Conservation (phyloP, 92 coral and sea anemone genomes). For the Montipora capitata region DNA sequence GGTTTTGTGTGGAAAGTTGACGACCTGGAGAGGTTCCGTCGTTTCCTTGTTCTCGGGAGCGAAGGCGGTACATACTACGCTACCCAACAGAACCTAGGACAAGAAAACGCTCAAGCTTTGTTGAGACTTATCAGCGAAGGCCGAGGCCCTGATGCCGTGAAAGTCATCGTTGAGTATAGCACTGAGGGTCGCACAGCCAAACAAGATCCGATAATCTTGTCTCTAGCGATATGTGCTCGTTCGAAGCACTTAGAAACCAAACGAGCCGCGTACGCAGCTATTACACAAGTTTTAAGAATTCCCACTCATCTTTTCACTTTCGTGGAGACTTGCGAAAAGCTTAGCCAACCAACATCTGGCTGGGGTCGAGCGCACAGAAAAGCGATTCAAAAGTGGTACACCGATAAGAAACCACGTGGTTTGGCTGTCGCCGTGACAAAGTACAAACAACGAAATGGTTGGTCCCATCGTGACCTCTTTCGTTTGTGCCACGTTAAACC, state of each 20-base stretch:
- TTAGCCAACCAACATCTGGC: constrained; percentile 86
- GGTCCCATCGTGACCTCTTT: constrained; percentile 93
- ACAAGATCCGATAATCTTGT: constrained; percentile 88
- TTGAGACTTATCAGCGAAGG: constrained; percentile 81
- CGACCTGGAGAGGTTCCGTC: constrained; percentile 83
- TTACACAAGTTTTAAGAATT: constrained; percentile 83
- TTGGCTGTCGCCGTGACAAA: constrained; percentile 90
- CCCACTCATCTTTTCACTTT: constrained; percentile 94
- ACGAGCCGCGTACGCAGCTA: constrained; percentile 83
- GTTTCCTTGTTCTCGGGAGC: constrained; percentile 93
- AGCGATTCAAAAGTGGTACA: constrained; percentile 98
- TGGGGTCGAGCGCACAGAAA: constrained; percentile 99
- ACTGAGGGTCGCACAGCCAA: constrained; percentile 93
- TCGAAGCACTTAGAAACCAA: constrained; percentile 80
- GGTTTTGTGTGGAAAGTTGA: constrained; percentile 90
- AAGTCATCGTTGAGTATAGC: constrained; percentile 81
- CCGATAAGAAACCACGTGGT: constrained; percentile 74
- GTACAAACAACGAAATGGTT: constrained; percentile 94
- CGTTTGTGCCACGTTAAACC: constrained; percentile 94
- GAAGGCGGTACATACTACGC: constrained; percentile 92
- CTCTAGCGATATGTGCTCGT: constrained; percentile 92
- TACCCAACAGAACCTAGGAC: constrained; percentile 57
- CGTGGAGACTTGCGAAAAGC: constrained; percentile 82
- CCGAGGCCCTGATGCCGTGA: constrained; percentile 85
- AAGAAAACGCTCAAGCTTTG: constrained; percentile 88